Evolutionary conservation across 2,797 vertebrate genomes (phyloP).

Genomic region (Pangasius macronema): DNA sequence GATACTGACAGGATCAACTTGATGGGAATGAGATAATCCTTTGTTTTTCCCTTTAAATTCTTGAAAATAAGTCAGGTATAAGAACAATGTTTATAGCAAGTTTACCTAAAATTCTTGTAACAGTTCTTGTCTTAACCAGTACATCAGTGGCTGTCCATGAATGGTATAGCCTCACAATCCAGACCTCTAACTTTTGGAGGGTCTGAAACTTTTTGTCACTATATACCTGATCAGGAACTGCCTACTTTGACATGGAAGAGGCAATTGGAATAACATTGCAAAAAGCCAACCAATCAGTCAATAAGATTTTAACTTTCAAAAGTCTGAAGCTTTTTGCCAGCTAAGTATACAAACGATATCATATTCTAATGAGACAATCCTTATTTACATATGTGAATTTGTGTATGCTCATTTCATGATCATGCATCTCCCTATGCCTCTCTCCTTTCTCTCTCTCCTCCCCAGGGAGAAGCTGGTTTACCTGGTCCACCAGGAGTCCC

Average conservation of each 20-base stretch:
- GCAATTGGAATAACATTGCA: too few relatives aligned
- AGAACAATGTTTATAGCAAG: neutral
- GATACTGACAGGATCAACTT: neutral
- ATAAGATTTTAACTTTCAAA: too few relatives aligned
- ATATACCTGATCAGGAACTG: neutral
- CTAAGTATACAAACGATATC: neutral
- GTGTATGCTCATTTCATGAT: neutral
- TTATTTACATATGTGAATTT: neutral
- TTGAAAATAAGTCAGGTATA: neutral
- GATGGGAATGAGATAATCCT: neutral
- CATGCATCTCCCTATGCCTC: neutral
- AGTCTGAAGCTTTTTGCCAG: neutral
- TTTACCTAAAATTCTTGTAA: neutral
- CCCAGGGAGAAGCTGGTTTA: slow-evolving; percentile 78
- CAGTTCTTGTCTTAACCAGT: neutral
- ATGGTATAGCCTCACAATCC: neutral
- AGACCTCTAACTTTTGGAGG: neutral
- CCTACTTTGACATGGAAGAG: neutral
- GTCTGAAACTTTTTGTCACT: neutral
- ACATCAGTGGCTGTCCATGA: neutral
- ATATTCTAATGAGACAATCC: neutral
- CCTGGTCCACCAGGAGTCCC: slow-evolving; percentile 81
- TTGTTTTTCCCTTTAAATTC: neutral
- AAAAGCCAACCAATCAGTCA: too few relatives aligned
- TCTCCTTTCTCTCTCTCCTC: slow-evolving; percentile 47